Base-by-base conservation (phyloP, 2,797 vertebrate genomes). In the Sebastiscus tertius region DNA sequence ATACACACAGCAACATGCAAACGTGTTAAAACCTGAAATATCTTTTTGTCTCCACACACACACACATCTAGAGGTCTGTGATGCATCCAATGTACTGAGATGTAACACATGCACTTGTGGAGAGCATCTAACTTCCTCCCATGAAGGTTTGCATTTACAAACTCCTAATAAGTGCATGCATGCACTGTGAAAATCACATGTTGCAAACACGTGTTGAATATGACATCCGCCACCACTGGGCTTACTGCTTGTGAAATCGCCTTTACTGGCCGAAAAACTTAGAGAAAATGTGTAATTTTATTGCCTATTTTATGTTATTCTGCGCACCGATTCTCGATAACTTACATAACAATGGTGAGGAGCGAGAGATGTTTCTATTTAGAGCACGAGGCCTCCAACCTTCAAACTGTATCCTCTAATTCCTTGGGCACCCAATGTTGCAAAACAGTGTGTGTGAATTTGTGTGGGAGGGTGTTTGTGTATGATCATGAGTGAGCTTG, bases 401-500 rank as follows among this genome's bases (percentile, higher is more conserved):
- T 85, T 88, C 86, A 85, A 79, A 78, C 86, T 81, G 74, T 67
- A 85, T 89, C 79, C 80, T 82, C 79, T 85, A 80, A 88, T 85
- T 90, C 90, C 84, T 88, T 52, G 72, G 81, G 81, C 72, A 22
- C 73, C 81, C 72, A 1, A 63, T 86, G 86, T 87, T 88, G 82
- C 88, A 84, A 87, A 89, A 82, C 84, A 80, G 79, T 62, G 64
- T 85, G 69, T 87, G 89, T 85, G 90, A 88, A 81, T 82, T 55
- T 82, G 87, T 78, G 92, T 91, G 74, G 88, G 90, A 39, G 60
- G 83, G 81, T 86, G 91, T 88, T 84, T 88, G 86, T 84, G 84
- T 84, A 36, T 77, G 82, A 81, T 84, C 74, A 81, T 75, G 84
- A 87, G 73, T 80, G 84, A 89, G 79, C 69, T 67, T 73, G 83